A percentile compares a stretch with the other conserved stretches of the same genome.
Evolutionary conservation across 2,113 vertebrate genomes (phyloP).

Genomic region (Chauna torquata): DNA sequence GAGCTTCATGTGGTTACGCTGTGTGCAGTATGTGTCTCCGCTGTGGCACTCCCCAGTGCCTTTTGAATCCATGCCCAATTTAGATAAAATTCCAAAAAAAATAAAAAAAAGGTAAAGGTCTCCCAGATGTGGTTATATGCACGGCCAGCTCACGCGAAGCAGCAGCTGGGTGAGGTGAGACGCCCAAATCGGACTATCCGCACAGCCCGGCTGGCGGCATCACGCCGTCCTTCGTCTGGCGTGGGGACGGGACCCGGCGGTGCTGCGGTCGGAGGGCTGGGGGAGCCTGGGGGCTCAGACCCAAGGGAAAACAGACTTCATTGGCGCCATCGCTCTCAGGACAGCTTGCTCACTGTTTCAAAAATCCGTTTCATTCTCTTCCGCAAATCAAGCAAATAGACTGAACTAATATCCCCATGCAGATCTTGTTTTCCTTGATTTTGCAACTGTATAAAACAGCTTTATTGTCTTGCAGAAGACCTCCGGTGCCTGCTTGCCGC

Average conservation of each 20-base stretch:
- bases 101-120: background rate
- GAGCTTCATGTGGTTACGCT: fast-evolving
- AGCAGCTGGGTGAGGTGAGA: background rate
- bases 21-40: no score
- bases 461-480: background rate
- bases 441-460: background rate
- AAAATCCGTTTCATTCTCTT: constrained; percentile 39
- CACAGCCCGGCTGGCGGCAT: background rate
- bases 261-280: background rate
- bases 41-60: background rate
- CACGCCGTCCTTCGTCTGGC: background rate
- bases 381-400: background rate
- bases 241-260: fast-evolving
- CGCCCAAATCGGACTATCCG: background rate
- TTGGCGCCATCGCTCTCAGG: background rate
- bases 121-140: background rate
- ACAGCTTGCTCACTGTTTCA: background rate
- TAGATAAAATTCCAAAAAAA: background rate
- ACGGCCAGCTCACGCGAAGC: fast-evolving
- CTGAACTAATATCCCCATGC: background rate
- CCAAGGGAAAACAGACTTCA: background rate
- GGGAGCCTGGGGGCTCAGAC: background rate
- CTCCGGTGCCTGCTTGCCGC: background rate
- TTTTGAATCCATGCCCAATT: background rate
- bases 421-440: background rate